These are phyloP conservation scores for Meloidogyne chitwoodi DNA, from an alignment of 1,140 invertebrate genomes.

Conservation along the genomic window DNA sequence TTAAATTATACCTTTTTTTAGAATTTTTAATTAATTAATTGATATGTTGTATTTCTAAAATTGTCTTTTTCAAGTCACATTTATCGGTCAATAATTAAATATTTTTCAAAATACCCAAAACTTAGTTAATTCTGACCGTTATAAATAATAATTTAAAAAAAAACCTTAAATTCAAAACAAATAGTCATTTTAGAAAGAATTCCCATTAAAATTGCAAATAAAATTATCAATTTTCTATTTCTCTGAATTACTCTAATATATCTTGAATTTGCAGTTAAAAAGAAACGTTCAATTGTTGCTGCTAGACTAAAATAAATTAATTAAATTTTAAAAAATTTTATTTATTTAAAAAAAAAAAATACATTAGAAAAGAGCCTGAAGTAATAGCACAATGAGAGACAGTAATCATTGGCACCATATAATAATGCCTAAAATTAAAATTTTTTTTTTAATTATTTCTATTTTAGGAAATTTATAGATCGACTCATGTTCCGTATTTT, in stretches of 20 bases:
- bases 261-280: slow-evolving; percentile 39
- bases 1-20: not conserved
- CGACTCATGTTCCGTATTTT: too few species aligned
- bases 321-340: not conserved
- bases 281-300: slow-evolving; percentile 55
- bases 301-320: slow-evolving; percentile 26
- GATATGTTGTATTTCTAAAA: not conserved
- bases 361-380: slow-evolving; percentile 52
- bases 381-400: slow-evolving; percentile 57
- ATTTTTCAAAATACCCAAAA: too few species aligned
- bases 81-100: too few species aligned
- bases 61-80: not conserved
- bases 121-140: too few species aligned
- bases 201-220: slow-evolving; percentile 48
- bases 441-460: too few species aligned
- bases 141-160: slow-evolving; percentile 4
- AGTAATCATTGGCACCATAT: slow-evolving; percentile 56
- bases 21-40: not conserved
- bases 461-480: too few species aligned
- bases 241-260: slow-evolving; percentile 35
- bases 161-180: slow-evolving; percentile 52
- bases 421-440: slow-evolving; percentile 23
- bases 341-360: not conserved
- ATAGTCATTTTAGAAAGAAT: slow-evolving; percentile 53
- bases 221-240: slow-evolving; percentile 46